These are phyloP conservation scores for Leptopilina drosophilae DNA, from an alignment of 2,888 invertebrate species.

Conservation along the genomic window DNA sequence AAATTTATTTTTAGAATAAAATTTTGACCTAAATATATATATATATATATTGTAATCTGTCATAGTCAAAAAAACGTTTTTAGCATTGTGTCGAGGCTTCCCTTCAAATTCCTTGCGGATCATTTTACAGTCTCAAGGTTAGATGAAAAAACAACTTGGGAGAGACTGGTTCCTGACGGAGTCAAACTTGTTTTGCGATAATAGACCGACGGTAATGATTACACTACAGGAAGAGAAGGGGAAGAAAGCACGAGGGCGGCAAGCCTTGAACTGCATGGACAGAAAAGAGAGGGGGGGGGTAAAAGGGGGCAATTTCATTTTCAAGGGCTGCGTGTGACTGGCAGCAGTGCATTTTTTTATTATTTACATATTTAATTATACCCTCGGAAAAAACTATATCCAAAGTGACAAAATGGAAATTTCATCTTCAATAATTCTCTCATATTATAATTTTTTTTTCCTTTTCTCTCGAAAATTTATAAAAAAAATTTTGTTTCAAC, in stretches of 20 bases:
- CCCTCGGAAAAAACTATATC: no score
- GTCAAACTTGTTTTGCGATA: slow-evolving; percentile 65
- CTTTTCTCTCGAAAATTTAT: no score
- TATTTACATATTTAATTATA: no score
- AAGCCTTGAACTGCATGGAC: neutral
- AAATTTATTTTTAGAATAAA: no score
- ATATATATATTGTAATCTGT: neutral
- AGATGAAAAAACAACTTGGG: slow-evolving; percentile 56
- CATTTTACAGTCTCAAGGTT: slow-evolving; percentile 35
- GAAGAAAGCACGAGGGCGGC: slow-evolving; percentile 38
- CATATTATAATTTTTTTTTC: no score
- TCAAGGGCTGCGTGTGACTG: no score
- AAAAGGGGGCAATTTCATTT: no score
- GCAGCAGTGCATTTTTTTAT: no score
- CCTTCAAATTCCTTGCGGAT: slow-evolving; percentile 14
- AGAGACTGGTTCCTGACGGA: slow-evolving; percentile 67
- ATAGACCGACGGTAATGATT: slow-evolving; percentile 59
- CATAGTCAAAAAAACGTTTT: neutral
- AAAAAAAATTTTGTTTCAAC: no score
- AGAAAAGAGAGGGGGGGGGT: slow-evolving; percentile 33
- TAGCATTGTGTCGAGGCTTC: neutral
- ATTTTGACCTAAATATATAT: neutral
- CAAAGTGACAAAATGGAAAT: no score
- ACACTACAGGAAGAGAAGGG: slow-evolving; percentile 47
- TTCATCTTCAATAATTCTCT: no score